Evolutionary conservation across 1,140 invertebrate genomes (phyloP).

Genomic region (Lasioglossum baleicum): DNA sequence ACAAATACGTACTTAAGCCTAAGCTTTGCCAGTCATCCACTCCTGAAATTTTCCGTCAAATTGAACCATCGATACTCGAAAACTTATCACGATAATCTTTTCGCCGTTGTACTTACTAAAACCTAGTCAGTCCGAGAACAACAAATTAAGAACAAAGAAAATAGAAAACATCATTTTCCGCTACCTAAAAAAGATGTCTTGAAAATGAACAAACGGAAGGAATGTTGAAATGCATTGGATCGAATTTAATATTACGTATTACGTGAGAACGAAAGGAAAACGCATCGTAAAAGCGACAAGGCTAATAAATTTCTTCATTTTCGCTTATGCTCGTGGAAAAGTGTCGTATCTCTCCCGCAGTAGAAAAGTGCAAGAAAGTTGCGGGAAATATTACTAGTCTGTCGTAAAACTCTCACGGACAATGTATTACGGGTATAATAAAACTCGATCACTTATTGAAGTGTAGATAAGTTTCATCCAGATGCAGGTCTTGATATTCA

Average conservation of each 20-base stretch:
- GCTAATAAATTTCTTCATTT: not conserved
- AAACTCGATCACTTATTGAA: conserved; percentile 4
- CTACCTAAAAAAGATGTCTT: no score
- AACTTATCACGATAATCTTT: not conserved
- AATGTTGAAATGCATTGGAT: no score
- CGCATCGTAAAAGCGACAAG: no score
- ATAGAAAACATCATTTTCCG: no score
- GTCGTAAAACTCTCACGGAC: conserved; percentile 2
- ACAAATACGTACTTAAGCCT: conserved; percentile 77
- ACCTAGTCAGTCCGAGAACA: no score
- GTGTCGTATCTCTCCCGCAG: not conserved
- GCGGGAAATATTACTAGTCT: conserved; percentile 33
- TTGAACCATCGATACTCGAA: not conserved
- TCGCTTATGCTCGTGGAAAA: not conserved
- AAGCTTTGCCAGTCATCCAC: conserved; percentile 75
- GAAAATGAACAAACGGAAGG: no score
- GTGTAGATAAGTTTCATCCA: not conserved
- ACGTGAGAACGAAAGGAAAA: not conserved
- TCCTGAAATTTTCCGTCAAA: conserved; percentile 51
- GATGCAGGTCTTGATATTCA: conserved; percentile 1
- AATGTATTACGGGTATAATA: not conserved
- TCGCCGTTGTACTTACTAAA: no score
- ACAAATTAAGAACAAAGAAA: no score
- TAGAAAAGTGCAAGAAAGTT: not conserved
- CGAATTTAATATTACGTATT: no score